Evolutionary conservation across 2,797 vertebrate species (phyloP).

Genomic region (Chaetophractus vellerosus): DNA sequence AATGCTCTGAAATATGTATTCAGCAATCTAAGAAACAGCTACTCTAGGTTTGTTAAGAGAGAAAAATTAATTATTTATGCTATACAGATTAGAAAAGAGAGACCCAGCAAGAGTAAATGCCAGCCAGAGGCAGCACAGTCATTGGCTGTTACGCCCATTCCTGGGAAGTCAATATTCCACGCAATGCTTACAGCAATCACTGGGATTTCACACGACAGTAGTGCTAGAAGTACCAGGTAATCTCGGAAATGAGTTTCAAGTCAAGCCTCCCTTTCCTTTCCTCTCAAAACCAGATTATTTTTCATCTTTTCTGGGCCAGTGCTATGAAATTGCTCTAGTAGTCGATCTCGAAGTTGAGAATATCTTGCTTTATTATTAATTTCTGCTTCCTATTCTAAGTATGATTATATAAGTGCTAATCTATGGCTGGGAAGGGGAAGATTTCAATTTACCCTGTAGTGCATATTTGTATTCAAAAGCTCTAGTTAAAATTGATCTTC

Average conservation of each 20-base stretch:
- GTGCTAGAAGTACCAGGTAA: neutral
- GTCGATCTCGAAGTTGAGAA: neutral
- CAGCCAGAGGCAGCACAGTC: neutral
- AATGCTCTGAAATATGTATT: constrained; percentile 16
- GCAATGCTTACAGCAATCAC: neutral
- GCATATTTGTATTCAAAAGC: constrained; percentile 8
- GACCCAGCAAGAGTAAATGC: neutral
- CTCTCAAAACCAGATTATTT: neutral
- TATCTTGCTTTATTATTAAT: neutral
- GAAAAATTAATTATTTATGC: neutral
- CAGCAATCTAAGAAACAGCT: constrained; percentile 49
- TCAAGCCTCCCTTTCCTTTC: neutral
- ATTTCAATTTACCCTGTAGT: neutral
- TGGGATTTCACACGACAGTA: neutral
- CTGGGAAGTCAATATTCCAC: neutral
- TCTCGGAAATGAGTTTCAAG: neutral
- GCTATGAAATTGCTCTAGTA: neutral
- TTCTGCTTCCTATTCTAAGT: neutral
- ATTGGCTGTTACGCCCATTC: neutral
- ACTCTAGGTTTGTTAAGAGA: neutral
- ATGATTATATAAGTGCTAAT: constrained; percentile 26
- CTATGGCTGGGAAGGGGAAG: neutral
- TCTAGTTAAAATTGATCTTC: constrained; percentile 58
- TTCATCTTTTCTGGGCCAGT: neutral
- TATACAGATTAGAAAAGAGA: neutral